Conservation (phyloP, 2,113 vertebrate species). For the Loxodonta africana region DNA sequence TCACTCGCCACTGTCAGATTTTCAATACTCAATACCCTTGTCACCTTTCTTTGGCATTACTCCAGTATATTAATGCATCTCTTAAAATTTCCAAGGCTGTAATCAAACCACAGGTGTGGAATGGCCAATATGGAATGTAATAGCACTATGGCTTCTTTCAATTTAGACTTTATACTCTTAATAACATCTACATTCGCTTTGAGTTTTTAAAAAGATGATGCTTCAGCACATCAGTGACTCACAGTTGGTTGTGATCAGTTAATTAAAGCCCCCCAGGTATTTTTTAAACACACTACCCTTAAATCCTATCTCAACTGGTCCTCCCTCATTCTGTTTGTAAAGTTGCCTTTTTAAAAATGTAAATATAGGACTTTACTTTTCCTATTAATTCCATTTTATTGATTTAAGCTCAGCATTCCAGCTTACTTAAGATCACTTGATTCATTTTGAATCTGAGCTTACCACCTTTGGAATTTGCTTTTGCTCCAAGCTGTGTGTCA, state of each 20-base stretch:
- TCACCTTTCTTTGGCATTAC: not conserved
- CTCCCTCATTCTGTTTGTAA: not conserved
- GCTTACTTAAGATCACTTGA: not conserved
- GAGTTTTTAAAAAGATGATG: not conserved
- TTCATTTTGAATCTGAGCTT: constrained; percentile 6
- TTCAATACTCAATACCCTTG: not conserved
- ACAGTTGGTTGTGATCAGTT: not conserved
- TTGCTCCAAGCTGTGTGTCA: not conserved
- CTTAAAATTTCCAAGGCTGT: not conserved
- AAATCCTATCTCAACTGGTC: not conserved
- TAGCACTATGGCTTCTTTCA: not conserved
- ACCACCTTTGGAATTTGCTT: not conserved
- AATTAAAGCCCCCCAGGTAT: not conserved
- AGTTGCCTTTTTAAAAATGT: not conserved
- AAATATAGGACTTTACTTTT: not conserved
- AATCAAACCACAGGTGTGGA: not conserved
- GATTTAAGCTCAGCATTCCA: not conserved
- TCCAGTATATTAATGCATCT: not conserved
- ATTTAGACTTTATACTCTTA: not conserved
- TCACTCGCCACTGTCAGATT: not conserved
- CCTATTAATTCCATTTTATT: not conserved
- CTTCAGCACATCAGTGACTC: not conserved
- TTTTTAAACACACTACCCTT: not conserved
- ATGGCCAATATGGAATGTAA: not conserved
- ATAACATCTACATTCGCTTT: not conserved